Evolutionary conservation across 2,113 vertebrate genomes (phyloP), one percentile per base, ranked within the genome.

Genomic region (Nesoenas mayeri): DNA sequence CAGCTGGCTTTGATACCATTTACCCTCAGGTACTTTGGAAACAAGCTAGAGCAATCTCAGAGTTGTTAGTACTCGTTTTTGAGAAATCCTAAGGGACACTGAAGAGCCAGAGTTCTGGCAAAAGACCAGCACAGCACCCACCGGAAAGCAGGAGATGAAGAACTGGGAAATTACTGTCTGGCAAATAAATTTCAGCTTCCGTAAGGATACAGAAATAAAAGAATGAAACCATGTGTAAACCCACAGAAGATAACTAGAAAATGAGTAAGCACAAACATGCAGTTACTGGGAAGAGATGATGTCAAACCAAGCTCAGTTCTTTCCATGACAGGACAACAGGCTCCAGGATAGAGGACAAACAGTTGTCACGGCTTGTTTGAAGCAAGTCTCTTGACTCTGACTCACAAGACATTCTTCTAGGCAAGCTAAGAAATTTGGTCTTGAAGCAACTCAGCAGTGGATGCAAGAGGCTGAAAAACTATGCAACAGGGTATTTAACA

Each of bases 331-430:
- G 85, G 85, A 48, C 88, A 94, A 93, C 77, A 93, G 79, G 90
- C 94, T 79, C 79, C 65, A 66, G 82, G 91, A 62, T 58, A 90
- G 85, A 94, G 90, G 85, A 91, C 94, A 90, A 97, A 95, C 85
- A 92, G 95, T 95, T 97, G 95, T 94, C 92, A 83, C 38, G 88
- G 94, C 92, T 95, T 95, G 95, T 92, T 95, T 88, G 77, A 88
- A 94, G 92, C 88, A 90, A 75, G 92, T 93, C 92, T 94, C 88
- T 90, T 77, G 91, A 94, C 88, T 96, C 85, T 95, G 95, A 97
- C 91, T 97, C 95, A 95, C 71, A 61, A 88, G 85, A 85, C 85
- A 82, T 94, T 93, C 90, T 85, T 79, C 69, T 2, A 93, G 79
- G 79, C 85, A 80, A 92, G 18, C 85, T 88, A 48, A 92, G 91